Conservation (phyloP, 2,888 invertebrate genomes). For the Parascotia fuliginaria region DNA sequence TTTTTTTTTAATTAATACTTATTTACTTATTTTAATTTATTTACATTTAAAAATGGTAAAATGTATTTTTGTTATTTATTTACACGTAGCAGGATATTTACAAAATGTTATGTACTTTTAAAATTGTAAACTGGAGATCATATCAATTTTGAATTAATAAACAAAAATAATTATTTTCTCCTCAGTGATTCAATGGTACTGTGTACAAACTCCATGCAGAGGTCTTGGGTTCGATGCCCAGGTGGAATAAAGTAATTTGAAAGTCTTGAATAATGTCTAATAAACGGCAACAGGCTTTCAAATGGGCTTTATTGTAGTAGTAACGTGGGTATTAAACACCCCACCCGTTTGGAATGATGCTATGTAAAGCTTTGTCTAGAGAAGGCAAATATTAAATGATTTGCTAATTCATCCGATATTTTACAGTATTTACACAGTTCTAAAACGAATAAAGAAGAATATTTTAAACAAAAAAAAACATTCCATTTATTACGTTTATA, state of each 20-base stretch:
- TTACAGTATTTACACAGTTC: slow-evolving; percentile 4
- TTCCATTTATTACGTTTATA: not conserved
- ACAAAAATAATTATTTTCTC: not conserved
- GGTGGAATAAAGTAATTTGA: no score
- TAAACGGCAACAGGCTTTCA: no score
- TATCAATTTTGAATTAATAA: not conserved
- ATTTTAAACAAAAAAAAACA: not conserved
- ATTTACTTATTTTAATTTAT: slow-evolving; percentile 50
- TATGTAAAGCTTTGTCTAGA: no score
- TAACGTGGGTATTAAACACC: no score
- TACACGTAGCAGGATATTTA: slow-evolving; percentile 54
- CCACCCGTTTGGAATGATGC: no score
- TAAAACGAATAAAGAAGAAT: not conserved
- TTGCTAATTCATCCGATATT: not conserved
- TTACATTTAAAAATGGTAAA: slow-evolving; percentile 59
- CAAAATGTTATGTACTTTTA: slow-evolving; percentile 42
- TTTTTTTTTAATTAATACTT: slow-evolving; percentile 53
- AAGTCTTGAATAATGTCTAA: no score
- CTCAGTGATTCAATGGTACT: no score
- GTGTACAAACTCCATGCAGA: no score
- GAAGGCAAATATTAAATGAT: not conserved
- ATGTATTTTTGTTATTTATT: slow-evolving; percentile 37
- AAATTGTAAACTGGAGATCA: slow-evolving; percentile 10
- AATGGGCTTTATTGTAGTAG: no score
- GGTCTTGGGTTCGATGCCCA: no score